A percentile compares a stretch with the other conserved stretches of the same genome.
These are phyloP conservation scores for Dendrophyllia cribrosa DNA, from an alignment of 64 coral and sea anemone species.

Conservation along the genomic window DNA sequence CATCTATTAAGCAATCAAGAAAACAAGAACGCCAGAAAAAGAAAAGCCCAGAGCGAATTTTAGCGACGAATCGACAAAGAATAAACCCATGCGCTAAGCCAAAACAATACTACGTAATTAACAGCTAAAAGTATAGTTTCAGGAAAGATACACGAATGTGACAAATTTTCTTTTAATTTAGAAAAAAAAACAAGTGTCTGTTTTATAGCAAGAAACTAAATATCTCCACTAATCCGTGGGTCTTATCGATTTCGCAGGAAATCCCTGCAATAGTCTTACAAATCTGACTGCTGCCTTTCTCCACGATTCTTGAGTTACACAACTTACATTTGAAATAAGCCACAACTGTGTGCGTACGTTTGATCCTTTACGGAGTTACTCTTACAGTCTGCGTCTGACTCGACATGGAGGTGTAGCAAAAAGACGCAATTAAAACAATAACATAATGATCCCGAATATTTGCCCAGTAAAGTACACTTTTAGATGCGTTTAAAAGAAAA, in stretches of 20 bases:
- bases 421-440: slow-evolving; percentile 98
- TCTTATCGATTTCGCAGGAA: slow-evolving; percentile 98
- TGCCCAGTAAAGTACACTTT: slow-evolving; percentile 99
- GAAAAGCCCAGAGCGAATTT: slow-evolving; percentile 17
- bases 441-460: slow-evolving; percentile 99
- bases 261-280: slow-evolving; percentile 82
- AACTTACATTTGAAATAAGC: slow-evolving; percentile 77
- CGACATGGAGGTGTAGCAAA: slow-evolving; percentile 86
- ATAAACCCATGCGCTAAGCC: slow-evolving; percentile 68
- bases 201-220: slow-evolving; percentile 82
- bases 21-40: slow-evolving; percentile 54
- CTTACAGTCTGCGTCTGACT: slow-evolving; percentile 56
- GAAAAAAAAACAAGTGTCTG: slow-evolving; percentile 80
- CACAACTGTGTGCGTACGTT: slow-evolving; percentile 58
- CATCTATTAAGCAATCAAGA: slow-evolving; percentile 83
- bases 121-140: slow-evolving; percentile 68
- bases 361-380: slow-evolving; percentile 70
- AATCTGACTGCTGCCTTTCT: slow-evolving; percentile 85
- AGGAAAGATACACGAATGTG: slow-evolving; percentile 76
- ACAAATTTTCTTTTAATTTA: slow-evolving; percentile 63
- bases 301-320: slow-evolving; percentile 71
- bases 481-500: slow-evolving; percentile 99
- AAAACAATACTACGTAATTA: slow-evolving; percentile 87
- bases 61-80: slow-evolving; percentile 39
- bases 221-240: slow-evolving; percentile 78